Conservation (phyloP, 1,140 invertebrate genomes). For the Cephus cinctus region DNA sequence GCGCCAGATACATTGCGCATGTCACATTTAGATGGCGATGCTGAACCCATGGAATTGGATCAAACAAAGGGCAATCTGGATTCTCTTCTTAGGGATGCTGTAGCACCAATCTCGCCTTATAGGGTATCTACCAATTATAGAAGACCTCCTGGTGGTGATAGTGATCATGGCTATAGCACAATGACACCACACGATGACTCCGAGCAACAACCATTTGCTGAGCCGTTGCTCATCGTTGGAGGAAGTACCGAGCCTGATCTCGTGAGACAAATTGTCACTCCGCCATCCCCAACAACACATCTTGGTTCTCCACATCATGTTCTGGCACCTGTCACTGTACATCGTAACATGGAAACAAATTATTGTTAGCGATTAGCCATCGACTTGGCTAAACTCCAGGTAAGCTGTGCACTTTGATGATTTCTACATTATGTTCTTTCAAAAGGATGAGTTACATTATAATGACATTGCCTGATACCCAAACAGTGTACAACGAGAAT, state of each 20-base stretch:
- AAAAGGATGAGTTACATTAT: too few relatives aligned
- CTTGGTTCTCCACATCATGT: conserved; percentile 65
- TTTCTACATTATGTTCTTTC: too few relatives aligned
- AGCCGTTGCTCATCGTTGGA: conserved; percentile 55
- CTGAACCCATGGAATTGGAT: conserved; percentile 44
- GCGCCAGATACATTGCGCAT: conserved; percentile 49
- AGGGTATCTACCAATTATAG: conserved; percentile 80
- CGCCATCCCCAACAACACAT: conserved; percentile 51
- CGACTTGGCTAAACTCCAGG: too few relatives aligned
- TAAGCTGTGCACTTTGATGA: too few relatives aligned
- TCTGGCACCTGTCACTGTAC: conserved; percentile 84
- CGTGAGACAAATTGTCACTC: conserved; percentile 33
- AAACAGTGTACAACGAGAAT: too few relatives aligned
- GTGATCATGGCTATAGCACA: conserved; percentile 92
- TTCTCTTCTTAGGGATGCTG: conserved; percentile 59
- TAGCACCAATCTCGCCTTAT: conserved; percentile 81
- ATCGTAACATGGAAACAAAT: conserved; percentile 74
- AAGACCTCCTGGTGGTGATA: conserved; percentile 78
- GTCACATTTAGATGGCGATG: conserved; percentile 47
- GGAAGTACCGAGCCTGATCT: conserved; percentile 48
- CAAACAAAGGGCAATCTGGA: conserved; percentile 57
- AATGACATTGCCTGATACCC: too few relatives aligned
- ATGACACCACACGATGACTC: conserved; percentile 91
- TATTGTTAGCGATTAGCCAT: conserved; percentile 50
- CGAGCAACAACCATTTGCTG: conserved; percentile 75